Percentiles rank a stretch among this genome's conserved stretches.
Evolutionary conservation across 1,140 invertebrate species (phyloP).

Genomic region (Zaprionus lachaisei): DNA sequence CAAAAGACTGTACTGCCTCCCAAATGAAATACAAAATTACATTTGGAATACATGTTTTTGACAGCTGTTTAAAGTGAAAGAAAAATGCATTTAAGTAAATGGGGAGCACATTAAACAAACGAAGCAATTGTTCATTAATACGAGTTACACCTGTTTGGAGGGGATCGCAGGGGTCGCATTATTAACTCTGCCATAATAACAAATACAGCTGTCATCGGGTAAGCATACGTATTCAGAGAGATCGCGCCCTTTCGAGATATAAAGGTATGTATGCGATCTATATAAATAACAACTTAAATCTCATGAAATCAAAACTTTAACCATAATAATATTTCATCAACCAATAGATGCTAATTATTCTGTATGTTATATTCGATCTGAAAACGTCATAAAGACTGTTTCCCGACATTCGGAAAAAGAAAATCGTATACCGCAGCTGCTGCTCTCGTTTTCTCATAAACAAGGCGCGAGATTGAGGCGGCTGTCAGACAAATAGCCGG

Average conservation of each 20-base stretch:
- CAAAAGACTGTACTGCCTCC: neutral
- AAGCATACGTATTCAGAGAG: neutral
- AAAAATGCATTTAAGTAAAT: conserved; percentile 12
- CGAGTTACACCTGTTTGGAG: conserved; percentile 1
- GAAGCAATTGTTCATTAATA: conserved; percentile 6
- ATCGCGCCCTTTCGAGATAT: neutral
- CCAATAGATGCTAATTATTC: neutral
- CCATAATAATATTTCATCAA: neutral
- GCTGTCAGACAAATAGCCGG: conserved; percentile 52
- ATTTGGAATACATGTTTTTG: neutral
- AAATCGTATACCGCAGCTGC: conserved; percentile 41
- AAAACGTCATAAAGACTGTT: conserved; percentile 40
- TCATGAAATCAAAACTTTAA: neutral
- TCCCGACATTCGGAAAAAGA: neutral
- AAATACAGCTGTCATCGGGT: neutral
- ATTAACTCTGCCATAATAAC: neutral
- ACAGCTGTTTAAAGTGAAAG: neutral
- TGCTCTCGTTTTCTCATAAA: conserved; percentile 62
- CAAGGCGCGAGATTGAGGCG: conserved; percentile 29
- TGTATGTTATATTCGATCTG: conserved; percentile 4
- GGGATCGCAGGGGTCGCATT: neutral
- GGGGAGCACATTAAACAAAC: neutral
- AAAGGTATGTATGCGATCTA: neutral
- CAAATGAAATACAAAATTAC: neutral
- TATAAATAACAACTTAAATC: neutral